Evolutionary conservation across 2,888 invertebrate species (phyloP), one percentile per base, ranked within the genome.

Genomic region (Hyposoter didymator): DNA sequence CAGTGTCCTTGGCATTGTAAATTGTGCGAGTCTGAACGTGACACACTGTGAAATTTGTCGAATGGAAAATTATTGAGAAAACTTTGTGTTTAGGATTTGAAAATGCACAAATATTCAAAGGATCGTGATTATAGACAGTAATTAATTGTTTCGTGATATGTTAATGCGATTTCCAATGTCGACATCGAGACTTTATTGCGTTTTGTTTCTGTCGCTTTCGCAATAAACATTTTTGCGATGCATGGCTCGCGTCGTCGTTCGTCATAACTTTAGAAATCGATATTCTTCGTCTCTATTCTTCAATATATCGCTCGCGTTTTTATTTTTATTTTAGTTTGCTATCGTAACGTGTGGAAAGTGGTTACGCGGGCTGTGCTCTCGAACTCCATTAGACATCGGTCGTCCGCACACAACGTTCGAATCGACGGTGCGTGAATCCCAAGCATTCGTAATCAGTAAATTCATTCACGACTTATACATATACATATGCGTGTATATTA

Each of bases 391-490:
- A 43, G 52, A 39, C 78, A 67, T 78, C 22, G 28, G 55, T 62
- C 35, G 10, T n/a, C 28, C 10, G 43, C 19, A 12, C 66, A 28
- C 49, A 49, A 49, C 28, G 17, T n/a, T 45, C 14, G 45, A 35
- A 78, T 69, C 78, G 45, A 62, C 70, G 70, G 19, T 47, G 35
- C 70, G 70, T 70, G 78, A 79, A 70, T 55, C 43, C 28, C 45
- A 55, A 55, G 55, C 28, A 78, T 67, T 69, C 47, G 62, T 72
- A 79, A 70, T 72, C 47, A 47, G 79, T 22, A 66, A 79, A 84
- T 80, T 72, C 47, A 84, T 84, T 66, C 64, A 66, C 72, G 72
- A 22, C 8, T 19, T 22, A 22, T 59, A 28, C 7, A 22, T 28
- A 55, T 10, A 64, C 1, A 19, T 66, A 59, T 8, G 55, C 59